Evolutionary conservation across 2,888 invertebrate species (phyloP).

Genomic region (Salpingus planirostris): DNA sequence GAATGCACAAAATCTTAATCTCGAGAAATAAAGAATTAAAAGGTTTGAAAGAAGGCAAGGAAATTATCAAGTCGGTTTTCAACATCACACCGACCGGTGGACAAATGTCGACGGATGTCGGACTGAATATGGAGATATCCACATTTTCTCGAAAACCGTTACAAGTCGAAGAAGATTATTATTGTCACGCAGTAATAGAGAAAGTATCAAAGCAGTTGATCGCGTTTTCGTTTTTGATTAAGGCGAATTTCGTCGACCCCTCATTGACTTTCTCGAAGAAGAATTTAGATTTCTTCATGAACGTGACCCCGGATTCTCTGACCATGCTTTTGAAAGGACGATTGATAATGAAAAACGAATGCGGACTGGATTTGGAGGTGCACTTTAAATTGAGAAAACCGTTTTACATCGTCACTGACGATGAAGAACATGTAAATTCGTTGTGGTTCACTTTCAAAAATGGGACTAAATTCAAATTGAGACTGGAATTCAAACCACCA

Average conservation of each 20-base stretch:
- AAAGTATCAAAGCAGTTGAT: conserved; percentile 41
- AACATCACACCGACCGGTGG: too few species aligned
- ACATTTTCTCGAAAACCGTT: neutral
- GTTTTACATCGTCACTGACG: conserved; percentile 6
- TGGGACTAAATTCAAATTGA: conserved; percentile 3
- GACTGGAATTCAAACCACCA: conserved; percentile 20
- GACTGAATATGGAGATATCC: too few species aligned
- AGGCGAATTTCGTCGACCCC: conserved; percentile 52
- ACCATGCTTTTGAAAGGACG: neutral
- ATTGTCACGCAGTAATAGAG: conserved; percentile 48
- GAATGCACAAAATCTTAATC: conserved; percentile 47
- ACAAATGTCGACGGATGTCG: too few species aligned
- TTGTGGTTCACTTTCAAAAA: too few species aligned
- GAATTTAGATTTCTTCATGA: neutral
- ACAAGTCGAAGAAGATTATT: conserved; percentile 45
- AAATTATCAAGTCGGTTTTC: neutral
- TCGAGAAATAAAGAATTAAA: conserved; percentile 28
- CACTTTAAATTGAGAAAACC: conserved; percentile 5
- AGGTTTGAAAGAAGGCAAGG: conserved; percentile 19
- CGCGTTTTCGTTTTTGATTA: conserved; percentile 45
- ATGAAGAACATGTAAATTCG: too few species aligned
- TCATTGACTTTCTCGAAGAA: conserved; percentile 32
- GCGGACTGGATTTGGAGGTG: conserved; percentile 6
- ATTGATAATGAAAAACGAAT: conserved; percentile 41
- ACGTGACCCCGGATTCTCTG: neutral